Conservation (phyloP, 2,113 vertebrate species). For the Prunella fulvescens region DNA sequence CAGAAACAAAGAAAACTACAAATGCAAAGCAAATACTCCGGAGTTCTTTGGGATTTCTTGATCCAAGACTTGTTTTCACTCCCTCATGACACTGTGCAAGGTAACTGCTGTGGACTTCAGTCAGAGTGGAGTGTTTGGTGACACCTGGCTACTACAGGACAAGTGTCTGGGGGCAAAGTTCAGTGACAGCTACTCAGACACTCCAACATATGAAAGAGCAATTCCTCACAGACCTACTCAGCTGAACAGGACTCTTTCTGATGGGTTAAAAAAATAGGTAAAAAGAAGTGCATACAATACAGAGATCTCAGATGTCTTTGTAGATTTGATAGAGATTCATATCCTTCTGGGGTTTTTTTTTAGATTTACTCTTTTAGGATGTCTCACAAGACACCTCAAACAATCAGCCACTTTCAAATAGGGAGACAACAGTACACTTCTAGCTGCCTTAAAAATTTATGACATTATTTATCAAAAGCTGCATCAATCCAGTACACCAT, state of each 20-base stretch:
- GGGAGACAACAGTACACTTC: neutral
- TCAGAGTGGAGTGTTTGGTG: neutral
- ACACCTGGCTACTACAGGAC: neutral
- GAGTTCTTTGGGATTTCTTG: neutral
- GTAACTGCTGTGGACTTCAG: neutral
- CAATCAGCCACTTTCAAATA: neutral
- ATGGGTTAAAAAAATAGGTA: neutral
- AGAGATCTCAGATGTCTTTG: neutral
- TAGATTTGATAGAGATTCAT: neutral
- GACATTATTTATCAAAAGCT: neutral
- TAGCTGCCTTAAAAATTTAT: neutral
- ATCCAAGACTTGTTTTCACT: neutral
- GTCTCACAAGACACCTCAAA: neutral
- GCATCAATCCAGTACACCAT: neutral
- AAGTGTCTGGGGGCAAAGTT: neutral
- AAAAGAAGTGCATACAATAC: neutral
- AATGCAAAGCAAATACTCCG: neutral
- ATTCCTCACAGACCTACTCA: neutral
- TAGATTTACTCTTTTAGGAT: neutral
- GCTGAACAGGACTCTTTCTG: neutral
- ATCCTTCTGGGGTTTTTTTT: neutral
- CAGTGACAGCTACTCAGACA: neutral
- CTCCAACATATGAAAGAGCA: neutral
- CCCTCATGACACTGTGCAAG: neutral
- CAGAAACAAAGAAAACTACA: neutral